A percentile compares a stretch with the other conserved stretches of the same genome.
Evolutionary conservation across 2,113 vertebrate genomes (phyloP).

Genomic region (Spilogale gracilis): DNA sequence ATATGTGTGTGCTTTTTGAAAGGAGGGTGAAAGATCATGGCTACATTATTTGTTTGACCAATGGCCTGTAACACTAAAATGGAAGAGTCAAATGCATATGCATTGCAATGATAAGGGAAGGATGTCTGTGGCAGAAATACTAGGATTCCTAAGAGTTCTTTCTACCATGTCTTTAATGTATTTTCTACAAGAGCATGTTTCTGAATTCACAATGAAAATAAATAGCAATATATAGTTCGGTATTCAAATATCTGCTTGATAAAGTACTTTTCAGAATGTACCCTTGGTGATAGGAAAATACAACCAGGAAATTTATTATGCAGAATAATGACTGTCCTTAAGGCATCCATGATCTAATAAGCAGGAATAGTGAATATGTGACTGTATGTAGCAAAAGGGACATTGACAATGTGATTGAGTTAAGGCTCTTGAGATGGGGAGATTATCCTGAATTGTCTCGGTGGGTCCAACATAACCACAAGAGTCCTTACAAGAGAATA

Average conservation of each 20-base stretch:
- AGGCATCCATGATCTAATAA: not conserved
- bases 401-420: not conserved
- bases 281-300: not conserved
- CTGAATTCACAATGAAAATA: conserved; percentile 31
- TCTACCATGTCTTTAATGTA: not conserved
- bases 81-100: not conserved
- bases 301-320: not conserved
- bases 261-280: not conserved
- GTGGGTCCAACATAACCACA: not conserved
- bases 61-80: not conserved
- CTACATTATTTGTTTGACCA: not conserved
- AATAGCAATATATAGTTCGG: not conserved
- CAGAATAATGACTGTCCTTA: not conserved
- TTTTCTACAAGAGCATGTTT: not conserved
- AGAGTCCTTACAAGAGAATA: not conserved
- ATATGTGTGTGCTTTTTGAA: not conserved
- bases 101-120: not conserved
- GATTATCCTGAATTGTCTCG: not conserved
- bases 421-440: not conserved
- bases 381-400: not conserved
- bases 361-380: not conserved
- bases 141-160: not conserved
- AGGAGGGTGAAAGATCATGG: not conserved
- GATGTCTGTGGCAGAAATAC: not conserved
- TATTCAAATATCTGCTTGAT: conserved; percentile 29